A percentile compares a stretch with the other conserved stretches of the same genome.
Conservation (phyloP, 2,113 vertebrate species). For the Neomonachus schauinslandi region DNA sequence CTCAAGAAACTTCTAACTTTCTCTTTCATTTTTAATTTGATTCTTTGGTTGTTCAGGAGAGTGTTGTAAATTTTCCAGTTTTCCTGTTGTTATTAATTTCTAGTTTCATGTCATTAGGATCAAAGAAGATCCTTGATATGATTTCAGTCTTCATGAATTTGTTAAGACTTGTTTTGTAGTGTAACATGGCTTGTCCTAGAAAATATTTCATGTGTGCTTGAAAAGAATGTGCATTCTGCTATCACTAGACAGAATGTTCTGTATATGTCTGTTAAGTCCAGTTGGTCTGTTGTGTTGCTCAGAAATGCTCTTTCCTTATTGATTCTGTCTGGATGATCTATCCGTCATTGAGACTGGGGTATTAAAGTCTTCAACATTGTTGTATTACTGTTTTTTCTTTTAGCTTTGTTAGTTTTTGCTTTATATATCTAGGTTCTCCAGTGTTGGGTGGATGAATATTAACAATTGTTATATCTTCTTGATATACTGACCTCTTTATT, state of each 20-base stretch:
- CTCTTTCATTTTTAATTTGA: background rate
- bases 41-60: background rate
- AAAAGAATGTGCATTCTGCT: background rate
- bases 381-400: background rate
- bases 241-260: background rate
- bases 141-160: background rate
- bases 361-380: background rate
- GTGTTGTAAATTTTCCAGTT: background rate
- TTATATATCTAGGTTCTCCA: background rate
- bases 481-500: background rate
- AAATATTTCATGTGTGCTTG: background rate
- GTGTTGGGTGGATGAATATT: background rate
- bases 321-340: background rate
- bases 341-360: background rate
- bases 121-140: background rate
- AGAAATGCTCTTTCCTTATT: background rate
- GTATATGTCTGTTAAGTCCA: background rate
- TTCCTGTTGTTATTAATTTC: background rate
- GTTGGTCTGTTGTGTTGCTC: background rate
- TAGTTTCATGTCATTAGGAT: background rate
- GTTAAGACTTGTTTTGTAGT: background rate
- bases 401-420: background rate
- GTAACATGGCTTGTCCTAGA: background rate
- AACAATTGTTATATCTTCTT: background rate
- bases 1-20: background rate